phyloP scores from a whole-genome alignment of 2,888 invertebrate genomes.

The Polymixis flavicincta region DNA sequence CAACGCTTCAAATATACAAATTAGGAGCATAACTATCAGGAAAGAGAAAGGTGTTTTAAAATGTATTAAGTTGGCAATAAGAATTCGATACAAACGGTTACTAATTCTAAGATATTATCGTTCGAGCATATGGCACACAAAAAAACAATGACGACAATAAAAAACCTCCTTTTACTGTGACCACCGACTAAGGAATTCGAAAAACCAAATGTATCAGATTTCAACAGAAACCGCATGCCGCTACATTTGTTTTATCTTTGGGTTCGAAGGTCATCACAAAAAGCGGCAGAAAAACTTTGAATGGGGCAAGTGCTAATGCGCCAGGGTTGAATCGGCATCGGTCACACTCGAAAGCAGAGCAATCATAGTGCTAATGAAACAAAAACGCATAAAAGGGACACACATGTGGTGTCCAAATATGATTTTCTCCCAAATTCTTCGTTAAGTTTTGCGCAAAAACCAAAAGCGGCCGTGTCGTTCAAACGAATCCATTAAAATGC shows the following conservation, averaged over 20 bases:
- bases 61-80: conserved; percentile 34
- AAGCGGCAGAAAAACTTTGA: conserved; percentile 69
- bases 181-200: conserved; percentile 77
- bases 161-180: conserved; percentile 66
- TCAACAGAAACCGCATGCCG: conserved; percentile 78
- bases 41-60: conserved; percentile 61
- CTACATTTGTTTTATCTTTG: conserved; percentile 73
- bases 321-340: conserved; percentile 62
- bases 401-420: conserved; percentile 71
- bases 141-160: conserved; percentile 58
- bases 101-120: conserved; percentile 28
- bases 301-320: conserved; percentile 74
- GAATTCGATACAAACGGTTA: conserved; percentile 27
- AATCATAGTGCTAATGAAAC: conserved; percentile 45
- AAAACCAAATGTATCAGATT: conserved; percentile 74
- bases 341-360: conserved; percentile 39
- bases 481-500: conserved; percentile 77
- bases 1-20: conserved; percentile 44
- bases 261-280: conserved; percentile 71
- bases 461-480: conserved; percentile 67
- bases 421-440: conserved; percentile 57
- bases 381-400: conserved; percentile 57
- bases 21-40: conserved; percentile 38
- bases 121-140: conserved; percentile 36
- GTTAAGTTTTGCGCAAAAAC: conserved; percentile 78